Evolutionary conservation across 2,888 invertebrate species (phyloP).

Genomic region (Agriopis leucophaearia): DNA sequence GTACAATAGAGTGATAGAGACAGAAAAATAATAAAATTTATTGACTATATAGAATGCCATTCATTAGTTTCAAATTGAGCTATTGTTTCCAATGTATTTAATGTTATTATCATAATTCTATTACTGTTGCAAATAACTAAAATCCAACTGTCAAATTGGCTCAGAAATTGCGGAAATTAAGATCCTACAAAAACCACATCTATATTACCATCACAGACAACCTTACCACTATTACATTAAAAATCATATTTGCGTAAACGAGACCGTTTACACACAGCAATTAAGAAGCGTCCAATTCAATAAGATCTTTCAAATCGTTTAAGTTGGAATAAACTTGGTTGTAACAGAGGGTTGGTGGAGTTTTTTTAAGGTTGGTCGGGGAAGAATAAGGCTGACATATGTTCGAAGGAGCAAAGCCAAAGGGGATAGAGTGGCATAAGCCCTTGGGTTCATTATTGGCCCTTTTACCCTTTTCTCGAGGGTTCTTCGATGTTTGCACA

Average conservation of each 20-base stretch:
- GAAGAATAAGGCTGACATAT: constrained; percentile 74
- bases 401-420: constrained; percentile 71
- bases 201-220: constrained; percentile 18
- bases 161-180: background rate
- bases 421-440: constrained; percentile 80
- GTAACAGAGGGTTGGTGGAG: constrained; percentile 44
- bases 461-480: constrained; percentile 68
- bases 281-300: constrained; percentile 45
- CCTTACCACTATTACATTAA: constrained; percentile 30
- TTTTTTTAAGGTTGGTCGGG: constrained; percentile 58
- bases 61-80: no score
- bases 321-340: constrained; percentile 25
- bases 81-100: no score
- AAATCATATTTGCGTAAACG: constrained; percentile 31
- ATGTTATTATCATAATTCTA: no score
- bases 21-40: no score
- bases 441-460: constrained; percentile 80
- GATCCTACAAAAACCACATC: constrained; percentile 14
- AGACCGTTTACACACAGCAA: constrained; percentile 42
- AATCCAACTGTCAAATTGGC: constrained; percentile 7
- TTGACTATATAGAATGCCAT: no score
- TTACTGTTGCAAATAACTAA: constrained; percentile 14
- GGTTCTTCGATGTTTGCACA: constrained; percentile 73
- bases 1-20: no score
- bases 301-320: constrained; percentile 31